Evolutionary conservation across 2,888 invertebrate species (phyloP).

Genomic region (Hirtodrosophila alboralis): DNA sequence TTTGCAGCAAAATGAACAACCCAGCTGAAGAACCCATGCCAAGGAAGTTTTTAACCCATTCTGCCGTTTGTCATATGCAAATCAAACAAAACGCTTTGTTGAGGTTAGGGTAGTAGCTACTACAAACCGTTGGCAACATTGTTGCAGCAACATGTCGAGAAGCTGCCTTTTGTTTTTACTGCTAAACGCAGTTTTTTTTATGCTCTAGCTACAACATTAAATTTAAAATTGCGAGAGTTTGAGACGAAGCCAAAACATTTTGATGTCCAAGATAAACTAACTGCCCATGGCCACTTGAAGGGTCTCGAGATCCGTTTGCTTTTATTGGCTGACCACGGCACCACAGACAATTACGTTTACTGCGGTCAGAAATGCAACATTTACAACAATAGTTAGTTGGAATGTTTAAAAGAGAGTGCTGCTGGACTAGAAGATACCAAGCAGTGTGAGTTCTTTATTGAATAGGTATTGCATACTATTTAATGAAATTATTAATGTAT

Average conservation of each 20-base stretch:
- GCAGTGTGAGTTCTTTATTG: too few relatives aligned
- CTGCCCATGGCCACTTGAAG: conserved; percentile 59
- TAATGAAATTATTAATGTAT: too few relatives aligned
- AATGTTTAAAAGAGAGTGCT: too few relatives aligned
- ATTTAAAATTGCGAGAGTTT: conserved; percentile 31
- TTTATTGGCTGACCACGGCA: conserved; percentile 70
- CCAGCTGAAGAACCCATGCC: conserved; percentile 10
- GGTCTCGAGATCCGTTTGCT: conserved; percentile 62
- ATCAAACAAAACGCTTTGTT: conserved; percentile 62
- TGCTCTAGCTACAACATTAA: conserved; percentile 37
- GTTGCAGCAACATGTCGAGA: conserved; percentile 70
- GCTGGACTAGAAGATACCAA: too few relatives aligned
- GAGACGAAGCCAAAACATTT: conserved; percentile 19
- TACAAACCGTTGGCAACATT: conserved; percentile 55
- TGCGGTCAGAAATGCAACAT: conserved; percentile 74
- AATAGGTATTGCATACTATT: too few relatives aligned
- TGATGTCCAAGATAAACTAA: conserved; percentile 61
- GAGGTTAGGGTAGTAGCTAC: conserved; percentile 16
- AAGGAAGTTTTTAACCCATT: conserved; percentile 2
- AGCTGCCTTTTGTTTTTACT: conserved; percentile 51
- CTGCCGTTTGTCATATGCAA: conserved; percentile 72
- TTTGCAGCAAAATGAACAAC: conserved; percentile 77
- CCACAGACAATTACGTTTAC: conserved; percentile 78
- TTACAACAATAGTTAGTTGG: conserved; percentile 6
- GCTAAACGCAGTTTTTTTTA: conserved; percentile 56